Conservation (phyloP, 2,113 vertebrate species). For the Terrapene triunguis region DNA sequence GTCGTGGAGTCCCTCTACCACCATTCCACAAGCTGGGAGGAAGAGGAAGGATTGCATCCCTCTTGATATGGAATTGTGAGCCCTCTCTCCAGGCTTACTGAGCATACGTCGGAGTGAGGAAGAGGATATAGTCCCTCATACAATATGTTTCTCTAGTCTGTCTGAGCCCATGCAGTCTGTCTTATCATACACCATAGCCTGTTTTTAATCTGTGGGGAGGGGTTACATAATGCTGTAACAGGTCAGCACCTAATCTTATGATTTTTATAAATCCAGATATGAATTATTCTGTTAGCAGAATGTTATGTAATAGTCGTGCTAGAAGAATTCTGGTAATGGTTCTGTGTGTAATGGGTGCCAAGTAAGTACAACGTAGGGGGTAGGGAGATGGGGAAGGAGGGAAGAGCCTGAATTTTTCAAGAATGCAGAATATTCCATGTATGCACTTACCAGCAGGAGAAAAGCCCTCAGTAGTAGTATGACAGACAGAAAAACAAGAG, state of each 20-base stretch:
- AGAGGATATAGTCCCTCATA: not conserved
- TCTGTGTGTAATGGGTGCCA: not conserved
- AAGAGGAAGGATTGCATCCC: not conserved
- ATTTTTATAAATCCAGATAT: not conserved
- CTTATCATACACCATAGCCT: not conserved
- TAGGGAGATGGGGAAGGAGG: not conserved
- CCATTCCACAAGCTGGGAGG: not conserved
- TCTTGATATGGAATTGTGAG: not conserved
- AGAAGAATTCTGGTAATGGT: not conserved
- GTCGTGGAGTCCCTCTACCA: not conserved
- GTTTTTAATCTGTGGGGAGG: not conserved
- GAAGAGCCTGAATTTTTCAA: not conserved
- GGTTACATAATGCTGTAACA: not conserved
- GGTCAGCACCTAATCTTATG: not conserved
- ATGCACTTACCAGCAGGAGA: not conserved
- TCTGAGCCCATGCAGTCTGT: not conserved
- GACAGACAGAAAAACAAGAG: not conserved
- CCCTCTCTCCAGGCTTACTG: not conserved
- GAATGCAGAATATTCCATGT: not conserved
- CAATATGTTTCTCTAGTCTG: not conserved
- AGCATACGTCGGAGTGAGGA: not conserved
- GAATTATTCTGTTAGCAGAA: slow-evolving; percentile 28
- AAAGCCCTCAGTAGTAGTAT: not conserved
- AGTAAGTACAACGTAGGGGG: not conserved
- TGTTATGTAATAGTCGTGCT: not conserved